Conservation (phyloP, 2,888 invertebrate genomes). For the Eupeodes latifasciatus region DNA sequence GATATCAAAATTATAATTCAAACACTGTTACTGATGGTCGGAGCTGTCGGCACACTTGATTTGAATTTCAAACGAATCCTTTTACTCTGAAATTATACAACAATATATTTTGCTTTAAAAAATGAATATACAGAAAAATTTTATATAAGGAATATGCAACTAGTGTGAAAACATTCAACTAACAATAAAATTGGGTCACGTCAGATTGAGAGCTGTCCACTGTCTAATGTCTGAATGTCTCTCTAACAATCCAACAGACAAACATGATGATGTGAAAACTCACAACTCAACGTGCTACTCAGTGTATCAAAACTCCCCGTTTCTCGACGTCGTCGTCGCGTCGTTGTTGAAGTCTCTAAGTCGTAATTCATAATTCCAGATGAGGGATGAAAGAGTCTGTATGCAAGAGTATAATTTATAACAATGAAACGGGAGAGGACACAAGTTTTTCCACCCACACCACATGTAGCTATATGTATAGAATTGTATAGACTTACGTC, state of each 20-base stretch:
- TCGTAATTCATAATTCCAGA: conserved; percentile 40
- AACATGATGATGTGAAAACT: conserved; percentile 37
- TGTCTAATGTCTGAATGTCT: conserved; percentile 53
- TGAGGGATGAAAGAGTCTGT: conserved; percentile 49
- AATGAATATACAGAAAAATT: background rate
- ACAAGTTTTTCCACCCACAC: conserved; percentile 63
- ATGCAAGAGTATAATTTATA: background rate
- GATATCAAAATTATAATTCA: conserved; percentile 39
- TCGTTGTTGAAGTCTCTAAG: background rate
- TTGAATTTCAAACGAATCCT: conserved; percentile 20
- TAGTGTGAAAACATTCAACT: conserved; percentile 50
- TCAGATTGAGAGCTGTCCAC: conserved; percentile 64
- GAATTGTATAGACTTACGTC: no score
- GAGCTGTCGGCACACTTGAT: conserved; percentile 22
- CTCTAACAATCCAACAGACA: conserved; percentile 28
- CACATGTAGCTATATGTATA: no score
- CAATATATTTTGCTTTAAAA: conserved; percentile 38
- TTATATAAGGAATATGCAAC: conserved; percentile 31
- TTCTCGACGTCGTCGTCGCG: background rate
- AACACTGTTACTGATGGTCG: conserved; percentile 20
- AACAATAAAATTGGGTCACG: conserved; percentile 64
- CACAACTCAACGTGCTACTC: conserved; percentile 13
- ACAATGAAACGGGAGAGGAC: conserved; percentile 26
- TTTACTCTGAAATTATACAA: conserved; percentile 44
- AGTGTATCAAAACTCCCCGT: conserved; percentile 10